Evolutionary conservation across 2,888 invertebrate genomes (phyloP).

Genomic region (Xylophagus ater): DNA sequence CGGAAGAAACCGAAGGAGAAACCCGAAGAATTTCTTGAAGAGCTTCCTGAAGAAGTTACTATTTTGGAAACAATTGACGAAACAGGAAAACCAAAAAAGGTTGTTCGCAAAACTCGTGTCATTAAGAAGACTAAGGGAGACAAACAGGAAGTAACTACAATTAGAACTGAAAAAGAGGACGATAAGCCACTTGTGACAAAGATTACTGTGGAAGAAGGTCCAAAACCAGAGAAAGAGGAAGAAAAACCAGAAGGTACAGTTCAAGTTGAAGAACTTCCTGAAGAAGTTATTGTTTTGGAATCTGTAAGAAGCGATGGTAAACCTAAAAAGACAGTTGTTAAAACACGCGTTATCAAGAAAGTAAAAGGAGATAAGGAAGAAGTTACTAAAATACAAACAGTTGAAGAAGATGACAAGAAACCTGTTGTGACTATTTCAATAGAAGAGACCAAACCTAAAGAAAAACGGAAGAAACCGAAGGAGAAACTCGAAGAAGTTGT

Average conservation of each 20-base stretch:
- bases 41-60: constrained; percentile 18
- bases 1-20: too few relatives aligned
- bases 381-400: constrained; percentile 29
- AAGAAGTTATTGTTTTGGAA: constrained; percentile 20
- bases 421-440: too few relatives aligned
- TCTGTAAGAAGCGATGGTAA: constrained; percentile 20
- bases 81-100: constrained; percentile 22
- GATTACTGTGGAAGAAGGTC: constrained; percentile 23
- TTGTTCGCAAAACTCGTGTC: constrained; percentile 26
- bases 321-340: constrained; percentile 24
- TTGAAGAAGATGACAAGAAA: constrained; percentile 29
- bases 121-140: constrained; percentile 25
- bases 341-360: constrained; percentile 21
- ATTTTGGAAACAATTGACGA: constrained; percentile 21
- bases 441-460: too few relatives aligned
- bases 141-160: constrained; percentile 16
- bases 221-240: constrained; percentile 31
- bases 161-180: too few relatives aligned
- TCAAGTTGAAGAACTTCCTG: constrained; percentile 29
- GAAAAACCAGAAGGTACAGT: constrained; percentile 28
- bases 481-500: constrained; percentile 21
- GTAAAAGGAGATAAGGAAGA: constrained; percentile 23
- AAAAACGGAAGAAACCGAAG: too few relatives aligned
- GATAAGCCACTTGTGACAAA: constrained; percentile 21
- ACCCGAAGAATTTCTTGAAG: constrained; percentile 26